Evolutionary conservation across 2,113 vertebrate species (phyloP).

Genomic region (Phalacrocorax carbo): DNA sequence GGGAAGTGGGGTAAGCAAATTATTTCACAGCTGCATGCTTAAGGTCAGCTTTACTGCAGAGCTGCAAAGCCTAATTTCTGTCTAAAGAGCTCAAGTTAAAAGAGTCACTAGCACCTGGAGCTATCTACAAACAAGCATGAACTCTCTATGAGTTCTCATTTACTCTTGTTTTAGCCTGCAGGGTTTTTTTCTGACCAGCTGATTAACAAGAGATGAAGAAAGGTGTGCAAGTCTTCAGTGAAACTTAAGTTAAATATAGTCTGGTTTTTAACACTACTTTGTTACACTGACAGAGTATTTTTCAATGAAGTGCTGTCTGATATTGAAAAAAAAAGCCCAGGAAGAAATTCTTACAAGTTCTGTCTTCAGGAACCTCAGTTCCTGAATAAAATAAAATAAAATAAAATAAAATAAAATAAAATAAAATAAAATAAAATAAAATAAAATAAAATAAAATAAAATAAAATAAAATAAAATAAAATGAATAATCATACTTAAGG

Average conservation of each 20-base stretch:
- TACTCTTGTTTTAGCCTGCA: background rate
- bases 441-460: too few species aligned
- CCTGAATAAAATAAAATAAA: too few species aligned
- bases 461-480: background rate
- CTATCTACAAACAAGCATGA: background rate
- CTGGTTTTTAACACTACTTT: background rate
- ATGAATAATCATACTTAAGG: background rate
- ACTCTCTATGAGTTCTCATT: background rate
- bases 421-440: too few species aligned
- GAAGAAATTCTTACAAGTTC: background rate
- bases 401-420: too few species aligned
- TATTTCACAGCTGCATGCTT: background rate
- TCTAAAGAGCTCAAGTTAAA: background rate
- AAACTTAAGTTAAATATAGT: background rate
- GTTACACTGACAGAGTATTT: background rate
- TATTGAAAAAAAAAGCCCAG: background rate
- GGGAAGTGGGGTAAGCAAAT: background rate
- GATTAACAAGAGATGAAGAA: background rate
- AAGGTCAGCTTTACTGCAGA: background rate
- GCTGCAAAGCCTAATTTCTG: background rate
- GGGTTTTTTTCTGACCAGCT: background rate
- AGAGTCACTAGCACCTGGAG: background rate
- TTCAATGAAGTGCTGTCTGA: background rate
- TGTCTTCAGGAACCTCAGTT: background rate
- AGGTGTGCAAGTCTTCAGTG: background rate